A percentile compares a stretch with the other conserved stretches of the same genome.
Conservation (phyloP, 2,113 vertebrate species). For the Paracanthobrama guichenoti region DNA sequence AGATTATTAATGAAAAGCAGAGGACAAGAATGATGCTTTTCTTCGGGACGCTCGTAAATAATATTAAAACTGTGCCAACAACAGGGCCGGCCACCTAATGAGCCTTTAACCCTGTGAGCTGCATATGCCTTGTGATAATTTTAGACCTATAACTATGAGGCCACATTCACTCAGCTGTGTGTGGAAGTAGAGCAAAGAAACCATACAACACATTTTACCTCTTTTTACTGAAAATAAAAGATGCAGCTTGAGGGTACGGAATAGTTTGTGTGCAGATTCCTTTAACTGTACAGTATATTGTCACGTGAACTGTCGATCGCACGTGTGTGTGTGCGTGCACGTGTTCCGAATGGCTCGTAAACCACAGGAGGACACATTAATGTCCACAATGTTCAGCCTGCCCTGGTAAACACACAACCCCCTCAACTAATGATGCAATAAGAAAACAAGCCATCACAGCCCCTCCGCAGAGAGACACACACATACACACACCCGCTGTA, state of each 20-base stretch:
- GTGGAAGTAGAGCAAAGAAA: not conserved
- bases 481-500: constrained; percentile 47
- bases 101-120: constrained; percentile 61
- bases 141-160: constrained; percentile 38
- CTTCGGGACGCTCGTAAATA: constrained; percentile 66
- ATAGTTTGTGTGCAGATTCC: constrained; percentile 24
- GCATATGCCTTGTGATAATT: constrained; percentile 53
- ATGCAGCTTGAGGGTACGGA: constrained; percentile 3
- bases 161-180: not conserved
- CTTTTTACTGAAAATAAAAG: constrained; percentile 36
- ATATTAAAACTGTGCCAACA: constrained; percentile 67
- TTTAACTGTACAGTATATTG: constrained; percentile 13
- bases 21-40: constrained; percentile 54
- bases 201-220: not conserved
- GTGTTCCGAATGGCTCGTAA: constrained; percentile 73
- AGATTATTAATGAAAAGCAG: constrained; percentile 75
- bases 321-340: constrained; percentile 44
- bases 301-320: constrained; percentile 15
- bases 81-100: constrained; percentile 66
- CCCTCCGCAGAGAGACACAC: constrained; percentile 76
- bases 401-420: constrained; percentile 87
- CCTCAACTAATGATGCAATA: constrained; percentile 90
- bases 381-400: constrained; percentile 85
- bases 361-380: constrained; percentile 88
- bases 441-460: constrained; percentile 85